These are phyloP conservation scores for Amblyraja radiata DNA, from an alignment of 2,797 vertebrate species.

Conservation along the genomic window DNA sequence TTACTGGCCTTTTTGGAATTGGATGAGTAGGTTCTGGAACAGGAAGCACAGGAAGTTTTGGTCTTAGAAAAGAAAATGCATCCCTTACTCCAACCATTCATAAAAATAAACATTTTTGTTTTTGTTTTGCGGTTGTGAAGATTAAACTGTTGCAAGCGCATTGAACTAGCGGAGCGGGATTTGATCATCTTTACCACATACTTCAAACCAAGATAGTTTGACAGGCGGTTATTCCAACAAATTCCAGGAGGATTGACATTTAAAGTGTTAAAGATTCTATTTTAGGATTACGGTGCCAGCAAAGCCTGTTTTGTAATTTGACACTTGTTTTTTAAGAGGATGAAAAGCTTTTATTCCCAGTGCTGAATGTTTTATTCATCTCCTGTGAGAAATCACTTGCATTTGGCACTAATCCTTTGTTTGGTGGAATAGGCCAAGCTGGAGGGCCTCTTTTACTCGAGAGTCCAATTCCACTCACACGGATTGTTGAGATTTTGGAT, in stretches of 20 bases:
- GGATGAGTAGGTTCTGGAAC: no score
- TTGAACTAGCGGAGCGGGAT: no score
- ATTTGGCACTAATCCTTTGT: conserved; percentile 33
- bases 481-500: neutral
- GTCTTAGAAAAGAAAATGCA: no score
- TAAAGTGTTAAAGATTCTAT: neutral
- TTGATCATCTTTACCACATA: no score
- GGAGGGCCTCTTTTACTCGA: no score
- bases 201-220: no score
- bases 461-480: neutral
- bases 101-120: no score
- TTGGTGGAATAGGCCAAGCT: neutral
- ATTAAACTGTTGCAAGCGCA: no score
- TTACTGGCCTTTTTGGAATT: no score
- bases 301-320: conserved; percentile 1
- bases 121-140: no score
- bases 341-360: conserved; percentile 17
- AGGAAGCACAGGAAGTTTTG: no score
- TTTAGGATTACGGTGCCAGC: neutral
- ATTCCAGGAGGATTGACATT: neutral
- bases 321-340: neutral
- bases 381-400: neutral
- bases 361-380: conserved; percentile 11
- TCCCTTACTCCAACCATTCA: no score
- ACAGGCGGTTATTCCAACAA: neutral